Base-by-base conservation (phyloP, 2,113 vertebrate genomes). In the Neogobius melanostomus region DNA sequence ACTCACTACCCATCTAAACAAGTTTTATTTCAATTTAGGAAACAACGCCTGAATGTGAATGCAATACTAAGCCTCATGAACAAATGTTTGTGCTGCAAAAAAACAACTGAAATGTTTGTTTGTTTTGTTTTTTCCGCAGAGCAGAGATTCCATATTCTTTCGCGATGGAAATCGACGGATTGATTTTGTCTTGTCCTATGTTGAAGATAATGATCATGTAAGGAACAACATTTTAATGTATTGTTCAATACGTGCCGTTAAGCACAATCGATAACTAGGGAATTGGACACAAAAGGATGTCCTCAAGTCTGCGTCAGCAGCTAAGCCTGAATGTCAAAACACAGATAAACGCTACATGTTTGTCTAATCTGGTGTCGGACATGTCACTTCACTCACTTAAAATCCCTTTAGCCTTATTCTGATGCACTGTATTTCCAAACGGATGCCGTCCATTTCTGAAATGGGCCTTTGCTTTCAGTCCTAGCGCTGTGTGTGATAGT, bases 81-180 rank as follows among this genome's bases (percentile, higher is more conserved):
- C 28, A 36, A 36, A 36, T 36, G 28, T 36, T 36, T 36, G 1
- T 36, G 28, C 28, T 36, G 3, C 28, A 36, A 36, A 36, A n/a
- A 36, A 36, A 3, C 28, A 36, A 36, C 4, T 36, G 28, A 36
- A 36, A 36, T 36, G 28, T 3, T 36, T 3, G 1, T 36, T 36
- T 36, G 28, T 36, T 10, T 54, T 57, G 11, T 71, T 0, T 88
- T 43, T 80, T 7, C 78, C 85, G 15, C 74, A 87, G 0, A 90
- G 90, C 36, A 98, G 95, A 87, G 95, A 98, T 87, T 98, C 96
- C 0, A 89, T 98, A 80, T 99, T 95, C 92, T 98, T 99, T 91
- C 89, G 95, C 64, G 98, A 99, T 6, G 97, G 97, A 45, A 16
- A 91, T 59, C 94, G 97, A 54, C 92, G 94, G 82, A 95, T 99